These are phyloP conservation scores for Onychostruthus taczanowskii DNA, from an alignment of 2,113 vertebrate species.

Conservation along the genomic window DNA sequence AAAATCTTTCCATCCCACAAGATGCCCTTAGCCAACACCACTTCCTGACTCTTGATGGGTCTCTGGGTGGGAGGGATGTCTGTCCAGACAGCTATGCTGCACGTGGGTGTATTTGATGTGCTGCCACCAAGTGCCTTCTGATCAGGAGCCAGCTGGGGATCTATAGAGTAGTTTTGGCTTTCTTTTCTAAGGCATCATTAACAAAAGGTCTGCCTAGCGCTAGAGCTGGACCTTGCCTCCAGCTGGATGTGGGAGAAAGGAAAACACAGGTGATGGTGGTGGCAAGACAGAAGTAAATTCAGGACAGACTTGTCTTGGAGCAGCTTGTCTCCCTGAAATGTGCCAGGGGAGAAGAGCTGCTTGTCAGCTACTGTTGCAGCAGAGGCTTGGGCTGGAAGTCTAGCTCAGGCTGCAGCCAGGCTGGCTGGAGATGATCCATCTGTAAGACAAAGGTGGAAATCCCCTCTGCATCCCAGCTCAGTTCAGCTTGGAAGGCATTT, in stretches of 20 bases:
- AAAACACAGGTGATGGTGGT: not conserved
- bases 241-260: not conserved
- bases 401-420: not conserved
- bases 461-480: not conserved
- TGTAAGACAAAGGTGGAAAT: not conserved
- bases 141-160: slow-evolving; percentile 44
- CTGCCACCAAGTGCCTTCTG: slow-evolving; percentile 51
- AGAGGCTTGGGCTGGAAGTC: not conserved
- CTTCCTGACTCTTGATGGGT: not conserved
- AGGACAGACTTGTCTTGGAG: not conserved
- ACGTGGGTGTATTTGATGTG: slow-evolving; percentile 52
- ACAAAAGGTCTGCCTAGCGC: not conserved
- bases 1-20: slow-evolving; percentile 23
- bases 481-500: not conserved
- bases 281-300: slow-evolving; percentile 20
- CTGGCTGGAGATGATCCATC: not conserved
- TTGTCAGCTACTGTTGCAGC: not conserved
- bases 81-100: slow-evolving; percentile 12
- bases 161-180: slow-evolving; percentile 22
- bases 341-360: not conserved
- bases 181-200: slow-evolving; percentile 28
- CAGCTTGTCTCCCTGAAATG: not conserved
- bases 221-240: slow-evolving; percentile 5
- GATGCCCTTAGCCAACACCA: not conserved
- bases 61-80: not conserved